Base-by-base conservation (phyloP, 2,113 vertebrate genomes). In the Oncorhynchus nerka region DNA sequence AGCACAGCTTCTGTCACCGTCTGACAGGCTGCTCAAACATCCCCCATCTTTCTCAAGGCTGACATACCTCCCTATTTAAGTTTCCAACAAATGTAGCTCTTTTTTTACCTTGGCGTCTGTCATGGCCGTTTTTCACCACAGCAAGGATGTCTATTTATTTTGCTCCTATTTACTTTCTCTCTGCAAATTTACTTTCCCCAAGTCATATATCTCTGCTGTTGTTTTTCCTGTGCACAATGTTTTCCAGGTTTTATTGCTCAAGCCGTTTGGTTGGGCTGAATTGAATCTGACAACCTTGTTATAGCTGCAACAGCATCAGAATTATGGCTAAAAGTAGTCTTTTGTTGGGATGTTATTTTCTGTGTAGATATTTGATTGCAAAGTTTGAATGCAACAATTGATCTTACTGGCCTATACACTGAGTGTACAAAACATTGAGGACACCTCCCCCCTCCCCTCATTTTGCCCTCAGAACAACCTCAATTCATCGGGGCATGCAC, bases 11-110 rank as follows among this genome's bases (percentile, higher is more conserved):
- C 68, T 70, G 68, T 70, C 68, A 26, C 68, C 15, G 39, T 70
- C 22, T 70, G 68, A 70, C 68, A 70, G 68, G 34, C 45, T 70
- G 68, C 39, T 70, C n/a, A 48, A 70, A 45, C 20, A 70, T 48
- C 39, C 4, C 68, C 68, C 68, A 70, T 70, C 68, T 70, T 34
- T 70, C 68, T 70, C 68, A 22, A 49, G 68, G 45, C 12, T 70
- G 34, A 20, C 68, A 70, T 9, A 49, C 68, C 39, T 49, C 45
- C 11, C 68, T 22, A 48, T 70, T 70, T 70, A 49, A 5, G 4
- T 70, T 24, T 5, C 22, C 68, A 49, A 70, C 68, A 70, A 45
- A 70, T 67, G n/a, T 62, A 22, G 20, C 24, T 67, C 5, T 20
- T 57, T 45, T 45, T 70, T 15, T 20, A 48, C 68, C 34, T 49